A percentile compares a stretch with the other conserved stretches of the same genome.
Evolutionary conservation across 2,888 invertebrate species (phyloP).

Genomic region (Esperia sulphurella): DNA sequence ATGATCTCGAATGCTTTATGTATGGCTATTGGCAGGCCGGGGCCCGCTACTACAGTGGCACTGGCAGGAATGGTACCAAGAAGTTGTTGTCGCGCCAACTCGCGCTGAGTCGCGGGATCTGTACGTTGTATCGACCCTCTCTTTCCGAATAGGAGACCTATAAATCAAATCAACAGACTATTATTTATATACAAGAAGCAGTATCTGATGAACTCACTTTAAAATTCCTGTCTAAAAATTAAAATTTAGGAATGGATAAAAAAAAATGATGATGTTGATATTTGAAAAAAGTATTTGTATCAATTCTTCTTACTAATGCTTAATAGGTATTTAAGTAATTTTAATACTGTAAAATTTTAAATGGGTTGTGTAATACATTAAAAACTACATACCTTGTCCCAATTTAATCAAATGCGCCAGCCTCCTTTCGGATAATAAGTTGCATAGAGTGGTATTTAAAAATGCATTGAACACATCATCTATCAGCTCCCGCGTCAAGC

Average conservation of each 20-base stretch:
- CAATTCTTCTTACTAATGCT: too few species aligned
- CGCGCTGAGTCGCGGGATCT: conserved; percentile 23
- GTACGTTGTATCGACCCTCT: conserved; percentile 18
- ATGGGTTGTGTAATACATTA: neutral
- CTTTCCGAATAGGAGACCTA: conserved; percentile 55
- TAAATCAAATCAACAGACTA: too few species aligned
- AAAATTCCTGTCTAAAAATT: too few species aligned
- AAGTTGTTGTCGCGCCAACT: conserved; percentile 61
- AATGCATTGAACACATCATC: conserved; percentile 60
- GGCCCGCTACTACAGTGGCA: conserved; percentile 29
- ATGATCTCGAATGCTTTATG: conserved; percentile 58
- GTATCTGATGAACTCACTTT: too few species aligned
- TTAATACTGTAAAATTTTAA: too few species aligned
- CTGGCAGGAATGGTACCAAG: conserved; percentile 36
- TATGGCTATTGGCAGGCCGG: conserved; percentile 50
- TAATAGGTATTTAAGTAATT: too few species aligned
- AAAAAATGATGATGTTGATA: too few species aligned
- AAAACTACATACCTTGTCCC: conserved; percentile 67
- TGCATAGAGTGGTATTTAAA: conserved; percentile 50
- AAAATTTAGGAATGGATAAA: too few species aligned
- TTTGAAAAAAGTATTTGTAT: too few species aligned
- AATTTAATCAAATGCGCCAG: conserved; percentile 78
- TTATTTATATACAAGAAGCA: too few species aligned
- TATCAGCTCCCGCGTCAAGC: conserved; percentile 54
- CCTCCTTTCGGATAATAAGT: conserved; percentile 71